These are phyloP conservation scores for Pogoniulus pusillus DNA, from an alignment of 2,797 vertebrate genomes.

Conservation along the genomic window DNA sequence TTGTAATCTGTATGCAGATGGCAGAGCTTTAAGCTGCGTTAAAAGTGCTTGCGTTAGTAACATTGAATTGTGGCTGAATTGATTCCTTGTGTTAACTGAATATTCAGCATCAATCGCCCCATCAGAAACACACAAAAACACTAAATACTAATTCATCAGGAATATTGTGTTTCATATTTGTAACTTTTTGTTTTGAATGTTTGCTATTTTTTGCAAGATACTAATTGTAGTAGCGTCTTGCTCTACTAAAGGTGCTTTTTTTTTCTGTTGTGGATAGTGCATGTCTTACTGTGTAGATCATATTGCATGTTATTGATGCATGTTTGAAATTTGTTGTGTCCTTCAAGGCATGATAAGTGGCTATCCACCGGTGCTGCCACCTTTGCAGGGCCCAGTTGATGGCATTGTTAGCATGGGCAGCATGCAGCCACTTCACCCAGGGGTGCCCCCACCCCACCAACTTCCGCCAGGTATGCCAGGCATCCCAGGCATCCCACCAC, in stretches of 20 bases:
- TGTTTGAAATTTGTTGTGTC: slow-evolving; percentile 94
- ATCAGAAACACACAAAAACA: slow-evolving; percentile 45
- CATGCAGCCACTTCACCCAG: slow-evolving; percentile 92
- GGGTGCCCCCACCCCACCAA: slow-evolving; percentile 89
- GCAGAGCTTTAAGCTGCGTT: slow-evolving; percentile 67
- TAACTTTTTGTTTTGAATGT: slow-evolving; percentile 57
- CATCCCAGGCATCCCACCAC: slow-evolving; percentile 87
- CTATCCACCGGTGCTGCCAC: slow-evolving; percentile 89
- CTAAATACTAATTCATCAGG: slow-evolving; percentile 79
- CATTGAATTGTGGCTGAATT: slow-evolving; percentile 70
- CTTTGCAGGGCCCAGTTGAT: slow-evolving; percentile 87
- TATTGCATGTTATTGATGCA: slow-evolving; percentile 93
- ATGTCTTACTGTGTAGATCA: slow-evolving; percentile 79
- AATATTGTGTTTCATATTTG: slow-evolving; percentile 62
- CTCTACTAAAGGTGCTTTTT: slow-evolving; percentile 75
- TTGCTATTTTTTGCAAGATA: slow-evolving; percentile 73
- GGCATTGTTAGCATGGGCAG: slow-evolving; percentile 94
- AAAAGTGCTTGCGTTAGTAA: slow-evolving; percentile 69
- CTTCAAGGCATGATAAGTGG: slow-evolving; percentile 93
- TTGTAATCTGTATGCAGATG: slow-evolving; percentile 24
- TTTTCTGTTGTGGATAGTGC: slow-evolving; percentile 72
- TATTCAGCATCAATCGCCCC: slow-evolving; percentile 47
- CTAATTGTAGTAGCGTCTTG: slow-evolving; percentile 77
- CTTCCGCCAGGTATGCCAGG: slow-evolving; percentile 87
- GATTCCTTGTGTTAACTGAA: slow-evolving; percentile 67